phyloP scores from a whole-genome alignment of 2,797 vertebrate species.

The Toxotes lorentzi region DNA sequence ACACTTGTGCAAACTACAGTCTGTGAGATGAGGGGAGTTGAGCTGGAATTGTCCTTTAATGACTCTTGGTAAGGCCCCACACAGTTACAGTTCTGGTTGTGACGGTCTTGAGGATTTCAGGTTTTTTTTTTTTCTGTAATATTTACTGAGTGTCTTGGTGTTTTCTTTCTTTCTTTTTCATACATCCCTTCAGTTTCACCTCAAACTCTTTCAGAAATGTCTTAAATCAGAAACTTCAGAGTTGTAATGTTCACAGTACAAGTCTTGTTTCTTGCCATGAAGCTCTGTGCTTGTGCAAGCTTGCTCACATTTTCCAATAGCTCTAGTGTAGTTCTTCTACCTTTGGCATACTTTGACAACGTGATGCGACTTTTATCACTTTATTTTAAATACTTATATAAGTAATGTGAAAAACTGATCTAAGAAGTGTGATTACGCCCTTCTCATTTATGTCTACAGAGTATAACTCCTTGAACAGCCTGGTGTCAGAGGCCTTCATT shows the following conservation, averaged over 20 bases:
- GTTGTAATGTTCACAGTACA: background rate
- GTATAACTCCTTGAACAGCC: slow-evolving; percentile 94
- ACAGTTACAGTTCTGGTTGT: slow-evolving; percentile 14
- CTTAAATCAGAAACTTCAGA: slow-evolving; percentile 18
- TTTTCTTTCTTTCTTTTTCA: background rate
- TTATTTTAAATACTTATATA: background rate
- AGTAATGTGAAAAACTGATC: background rate
- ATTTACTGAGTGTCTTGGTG: background rate
- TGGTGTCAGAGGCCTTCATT: slow-evolving; percentile 98
- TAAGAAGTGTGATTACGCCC: background rate
- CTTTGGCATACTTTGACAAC: slow-evolving; percentile 15
- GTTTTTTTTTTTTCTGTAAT: background rate
- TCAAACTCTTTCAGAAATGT: background rate
- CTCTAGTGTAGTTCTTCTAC: background rate
- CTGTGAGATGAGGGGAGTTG: slow-evolving; percentile 4
- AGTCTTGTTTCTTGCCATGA: background rate
- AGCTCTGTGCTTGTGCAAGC: background rate
- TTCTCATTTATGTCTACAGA: slow-evolving; percentile 82
- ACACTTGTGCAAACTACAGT: slow-evolving; percentile 1
- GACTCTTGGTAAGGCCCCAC: background rate
- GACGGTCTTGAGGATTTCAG: background rate
- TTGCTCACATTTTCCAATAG: slow-evolving; percentile 25
- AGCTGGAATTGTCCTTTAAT: slow-evolving; percentile 10
- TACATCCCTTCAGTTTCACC: background rate
- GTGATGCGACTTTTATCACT: slow-evolving; percentile 15